Conservation (phyloP, 1,140 invertebrate genomes). For the Anoplophora glabripennis region DNA sequence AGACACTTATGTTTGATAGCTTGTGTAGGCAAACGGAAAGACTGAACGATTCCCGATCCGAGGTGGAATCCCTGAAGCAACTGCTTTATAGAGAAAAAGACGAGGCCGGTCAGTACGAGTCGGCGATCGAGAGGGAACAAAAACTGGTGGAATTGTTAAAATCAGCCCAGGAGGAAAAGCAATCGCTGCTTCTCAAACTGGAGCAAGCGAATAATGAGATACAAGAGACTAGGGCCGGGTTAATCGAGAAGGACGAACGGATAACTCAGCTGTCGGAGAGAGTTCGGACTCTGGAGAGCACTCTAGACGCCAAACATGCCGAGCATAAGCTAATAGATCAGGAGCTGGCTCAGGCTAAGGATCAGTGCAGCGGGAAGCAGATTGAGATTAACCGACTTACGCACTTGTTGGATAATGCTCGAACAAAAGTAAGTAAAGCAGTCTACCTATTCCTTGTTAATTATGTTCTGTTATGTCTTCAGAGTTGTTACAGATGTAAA, state of each 20-base stretch:
- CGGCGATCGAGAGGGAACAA: conserved; percentile 72
- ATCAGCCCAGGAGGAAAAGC: conserved; percentile 75
- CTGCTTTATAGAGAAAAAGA: conserved; percentile 47
- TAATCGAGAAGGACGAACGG: conserved; percentile 50
- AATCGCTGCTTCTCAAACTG: conserved; percentile 66
- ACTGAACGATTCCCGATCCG: conserved; percentile 75
- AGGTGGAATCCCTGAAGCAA: conserved; percentile 53
- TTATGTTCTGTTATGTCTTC: neutral
- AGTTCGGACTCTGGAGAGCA: conserved; percentile 65
- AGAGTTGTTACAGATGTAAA: no score
- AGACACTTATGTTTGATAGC: conserved; percentile 84
- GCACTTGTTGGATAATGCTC: conserved; percentile 76
- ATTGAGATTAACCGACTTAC: conserved; percentile 75
- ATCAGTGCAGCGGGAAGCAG: conserved; percentile 61
- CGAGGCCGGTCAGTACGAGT: conserved; percentile 61
- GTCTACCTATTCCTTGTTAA: neutral
- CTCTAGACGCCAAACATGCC: conserved; percentile 64
- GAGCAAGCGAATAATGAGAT: conserved; percentile 72
- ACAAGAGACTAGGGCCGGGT: conserved; percentile 49
- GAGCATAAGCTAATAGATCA: conserved; percentile 71
- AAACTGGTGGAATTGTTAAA: conserved; percentile 84
- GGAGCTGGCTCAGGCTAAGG: conserved; percentile 66
- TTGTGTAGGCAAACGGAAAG: conserved; percentile 88
- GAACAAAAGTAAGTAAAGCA: conserved; percentile 57
- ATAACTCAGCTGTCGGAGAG: conserved; percentile 64